These are phyloP conservation scores for Saturnia pavonia DNA, from an alignment of 2,888 invertebrate species.

Conservation along the genomic window DNA sequence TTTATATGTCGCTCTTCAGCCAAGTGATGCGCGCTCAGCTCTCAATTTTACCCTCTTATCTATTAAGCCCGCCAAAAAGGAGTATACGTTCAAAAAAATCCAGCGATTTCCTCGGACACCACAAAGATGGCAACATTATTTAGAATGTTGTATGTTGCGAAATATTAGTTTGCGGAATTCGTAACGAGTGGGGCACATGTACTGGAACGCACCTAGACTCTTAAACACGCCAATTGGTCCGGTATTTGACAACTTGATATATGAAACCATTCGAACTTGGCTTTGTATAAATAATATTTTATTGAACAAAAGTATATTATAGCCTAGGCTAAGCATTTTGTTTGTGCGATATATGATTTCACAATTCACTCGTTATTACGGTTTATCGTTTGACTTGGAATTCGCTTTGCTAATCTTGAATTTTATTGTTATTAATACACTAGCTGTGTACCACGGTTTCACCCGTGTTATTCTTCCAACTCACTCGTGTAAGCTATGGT, in stretches of 20 bases:
- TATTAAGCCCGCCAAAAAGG: too few relatives aligned
- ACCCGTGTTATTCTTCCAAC: too few relatives aligned
- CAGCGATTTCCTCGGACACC: slow-evolving; percentile 2
- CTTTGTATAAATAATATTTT: background rate
- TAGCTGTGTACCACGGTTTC: too few relatives aligned
- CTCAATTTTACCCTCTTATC: too few relatives aligned
- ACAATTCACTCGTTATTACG: background rate
- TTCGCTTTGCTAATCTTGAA: background rate
- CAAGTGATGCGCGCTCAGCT: too few relatives aligned
- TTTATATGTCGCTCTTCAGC: too few relatives aligned
- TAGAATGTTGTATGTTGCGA: slow-evolving; percentile 20
- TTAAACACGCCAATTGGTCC: slow-evolving; percentile 74
- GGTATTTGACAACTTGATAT: slow-evolving; percentile 74
- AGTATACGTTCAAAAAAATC: too few relatives aligned
- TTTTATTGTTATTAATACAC: too few relatives aligned
- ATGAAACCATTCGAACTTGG: slow-evolving; percentile 54
- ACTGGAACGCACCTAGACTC: slow-evolving; percentile 56
- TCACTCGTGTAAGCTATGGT: too few relatives aligned
- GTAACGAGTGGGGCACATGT: slow-evolving; percentile 62
- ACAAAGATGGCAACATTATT: slow-evolving; percentile 16
- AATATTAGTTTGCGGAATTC: slow-evolving; percentile 48
- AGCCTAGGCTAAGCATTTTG: background rate
- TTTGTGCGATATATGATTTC: background rate
- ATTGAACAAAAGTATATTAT: background rate
- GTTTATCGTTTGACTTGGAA: background rate